These are phyloP conservation scores for Phrynosoma platyrhinos DNA, from an alignment of 2,113 vertebrate species.

Conservation along the genomic window DNA sequence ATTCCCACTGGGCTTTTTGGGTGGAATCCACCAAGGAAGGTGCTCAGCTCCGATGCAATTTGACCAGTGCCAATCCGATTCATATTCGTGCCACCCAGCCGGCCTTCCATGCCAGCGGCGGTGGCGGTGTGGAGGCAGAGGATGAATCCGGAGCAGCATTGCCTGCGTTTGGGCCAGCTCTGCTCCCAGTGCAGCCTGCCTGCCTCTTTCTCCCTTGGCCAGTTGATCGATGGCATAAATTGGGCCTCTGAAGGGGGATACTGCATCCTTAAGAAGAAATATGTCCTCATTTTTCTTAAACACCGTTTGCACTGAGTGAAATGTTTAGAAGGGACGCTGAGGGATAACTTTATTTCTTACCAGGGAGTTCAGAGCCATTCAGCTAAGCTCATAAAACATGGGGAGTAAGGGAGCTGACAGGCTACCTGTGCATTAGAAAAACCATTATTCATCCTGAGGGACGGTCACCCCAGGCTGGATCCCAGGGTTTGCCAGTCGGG, in stretches of 20 bases:
- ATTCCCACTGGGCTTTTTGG: not conserved
- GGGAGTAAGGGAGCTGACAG: slow-evolving; percentile 85
- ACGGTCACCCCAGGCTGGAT: slow-evolving; percentile 68
- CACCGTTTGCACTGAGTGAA: slow-evolving; percentile 98
- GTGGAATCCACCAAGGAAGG: not conserved
- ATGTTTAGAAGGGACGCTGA: slow-evolving; percentile 96
- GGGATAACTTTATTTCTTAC: slow-evolving; percentile 99
- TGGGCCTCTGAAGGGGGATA: slow-evolving; percentile 84
- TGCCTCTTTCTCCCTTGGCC: slow-evolving; percentile 69
- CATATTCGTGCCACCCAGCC: not conserved
- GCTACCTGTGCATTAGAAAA: slow-evolving; percentile 85
- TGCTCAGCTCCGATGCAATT: too few species aligned
- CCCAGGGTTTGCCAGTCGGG: slow-evolving; percentile 53
- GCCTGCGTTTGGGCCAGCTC: slow-evolving; percentile 59
- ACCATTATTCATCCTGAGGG: slow-evolving; percentile 86
- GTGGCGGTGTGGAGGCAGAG: slow-evolving; percentile 36
- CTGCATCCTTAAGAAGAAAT: slow-evolving; percentile 92
- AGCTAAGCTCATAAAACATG: slow-evolving; percentile 95
- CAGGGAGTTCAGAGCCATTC: slow-evolving; percentile 98
- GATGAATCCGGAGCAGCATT: slow-evolving; percentile 11
- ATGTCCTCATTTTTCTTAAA: slow-evolving; percentile 96
- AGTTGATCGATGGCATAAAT: slow-evolving; percentile 81
- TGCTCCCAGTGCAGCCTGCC: slow-evolving; percentile 62
- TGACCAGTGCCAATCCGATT: not conserved
- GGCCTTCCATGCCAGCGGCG: not conserved